These are phyloP conservation scores for human (Homo sapiens) DNA, from an alignment of 2,113 vertebrate genomes.

Conservation along the genomic window GRCh38 chr4:53183501-53184000, in stretches of 20 bases:
- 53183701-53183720: neutral
- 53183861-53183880: neutral
- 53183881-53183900: neutral
- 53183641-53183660: no score
- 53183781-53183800: neutral
- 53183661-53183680: neutral
- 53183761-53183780: neutral
- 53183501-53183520: no score
- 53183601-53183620: no score
- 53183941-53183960: neutral
- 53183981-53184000: neutral
- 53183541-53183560: no score
- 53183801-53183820: neutral
- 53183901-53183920: neutral
- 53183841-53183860: neutral
- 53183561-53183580: no score
- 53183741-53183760: neutral
- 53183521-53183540: no score
- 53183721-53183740: neutral
- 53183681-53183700: neutral
- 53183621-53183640: no score
- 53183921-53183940: neutral
- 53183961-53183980: neutral
- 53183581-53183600: no score
- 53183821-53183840: neutral